A percentile compares a stretch with the other conserved stretches of the same genome.
Evolutionary conservation across 2,113 vertebrate species (phyloP).

Genomic region (Podarcis cretensis): DNA sequence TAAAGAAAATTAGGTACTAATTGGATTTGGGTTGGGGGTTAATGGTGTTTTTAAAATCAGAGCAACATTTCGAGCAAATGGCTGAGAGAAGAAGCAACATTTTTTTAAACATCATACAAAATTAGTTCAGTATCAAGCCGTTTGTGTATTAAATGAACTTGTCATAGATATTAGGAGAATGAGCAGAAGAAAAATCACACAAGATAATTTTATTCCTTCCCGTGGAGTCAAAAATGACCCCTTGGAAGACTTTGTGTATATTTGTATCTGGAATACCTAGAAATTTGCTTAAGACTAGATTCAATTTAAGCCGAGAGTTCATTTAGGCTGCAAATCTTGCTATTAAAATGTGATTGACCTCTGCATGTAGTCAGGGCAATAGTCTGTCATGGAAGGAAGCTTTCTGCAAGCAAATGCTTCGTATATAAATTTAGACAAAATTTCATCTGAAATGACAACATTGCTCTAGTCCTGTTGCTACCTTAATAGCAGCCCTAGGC

Average conservation of each 20-base stretch:
- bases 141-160: conserved; percentile 37
- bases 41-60: conserved; percentile 17
- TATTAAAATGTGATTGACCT: conserved; percentile 36
- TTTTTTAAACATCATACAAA: conserved; percentile 48
- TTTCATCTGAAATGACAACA: background rate
- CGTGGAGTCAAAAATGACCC: conserved; percentile 11
- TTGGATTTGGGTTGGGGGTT: conserved; percentile 42
- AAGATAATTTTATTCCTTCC: conserved; percentile 7
- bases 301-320: conserved; percentile 11
- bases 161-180: background rate
- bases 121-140: conserved; percentile 46
- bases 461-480: background rate
- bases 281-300: background rate
- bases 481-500: background rate
- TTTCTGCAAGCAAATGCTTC: background rate
- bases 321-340: conserved; percentile 27
- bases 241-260: background rate
- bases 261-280: conserved; percentile 8
- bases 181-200: background rate
- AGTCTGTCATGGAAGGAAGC: background rate
- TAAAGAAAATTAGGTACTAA: conserved; percentile 30
- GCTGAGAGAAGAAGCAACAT: conserved; percentile 36
- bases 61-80: conserved; percentile 25
- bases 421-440: background rate
- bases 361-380: background rate